phyloP scores from a whole-genome alignment of 2,797 vertebrate genomes.

The Avahi laniger region DNA sequence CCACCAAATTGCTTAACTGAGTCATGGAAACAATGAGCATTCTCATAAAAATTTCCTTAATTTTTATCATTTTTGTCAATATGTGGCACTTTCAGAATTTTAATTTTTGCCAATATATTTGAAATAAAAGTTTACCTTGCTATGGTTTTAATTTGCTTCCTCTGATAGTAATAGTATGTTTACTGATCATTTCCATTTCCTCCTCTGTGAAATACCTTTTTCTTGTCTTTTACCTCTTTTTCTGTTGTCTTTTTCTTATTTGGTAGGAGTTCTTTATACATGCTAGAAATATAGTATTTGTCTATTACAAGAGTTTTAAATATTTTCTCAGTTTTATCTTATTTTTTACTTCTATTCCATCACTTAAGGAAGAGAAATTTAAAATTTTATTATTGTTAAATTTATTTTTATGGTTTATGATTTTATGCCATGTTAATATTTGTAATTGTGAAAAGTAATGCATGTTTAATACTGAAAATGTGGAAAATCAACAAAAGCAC shows the following conservation, averaged over 20 bases:
- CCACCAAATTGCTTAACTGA: not conserved
- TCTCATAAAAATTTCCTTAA: not conserved
- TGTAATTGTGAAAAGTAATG: not conserved
- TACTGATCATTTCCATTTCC: not conserved
- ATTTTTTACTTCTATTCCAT: not conserved
- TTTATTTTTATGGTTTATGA: not conserved
- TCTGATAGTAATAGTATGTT: not conserved
- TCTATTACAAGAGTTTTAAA: not conserved
- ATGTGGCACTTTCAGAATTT: not conserved
- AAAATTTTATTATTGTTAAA: not conserved
- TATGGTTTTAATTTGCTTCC: not conserved
- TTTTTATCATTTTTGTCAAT: not conserved
- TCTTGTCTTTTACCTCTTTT: not conserved
- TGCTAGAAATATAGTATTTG: not conserved
- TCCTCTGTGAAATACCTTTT: not conserved
- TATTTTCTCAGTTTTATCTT: not conserved
- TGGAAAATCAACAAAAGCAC: not conserved
- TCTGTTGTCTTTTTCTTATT: not conserved
- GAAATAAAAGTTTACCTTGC: not conserved
- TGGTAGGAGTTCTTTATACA: not conserved
- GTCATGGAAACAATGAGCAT: not conserved
- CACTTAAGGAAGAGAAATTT: not conserved
- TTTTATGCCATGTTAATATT: not conserved
- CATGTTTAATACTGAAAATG: not conserved
- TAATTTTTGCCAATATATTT: not conserved